Evolutionary conservation across 1,140 invertebrate species (phyloP).

Genomic region (Orussus abietinus): DNA sequence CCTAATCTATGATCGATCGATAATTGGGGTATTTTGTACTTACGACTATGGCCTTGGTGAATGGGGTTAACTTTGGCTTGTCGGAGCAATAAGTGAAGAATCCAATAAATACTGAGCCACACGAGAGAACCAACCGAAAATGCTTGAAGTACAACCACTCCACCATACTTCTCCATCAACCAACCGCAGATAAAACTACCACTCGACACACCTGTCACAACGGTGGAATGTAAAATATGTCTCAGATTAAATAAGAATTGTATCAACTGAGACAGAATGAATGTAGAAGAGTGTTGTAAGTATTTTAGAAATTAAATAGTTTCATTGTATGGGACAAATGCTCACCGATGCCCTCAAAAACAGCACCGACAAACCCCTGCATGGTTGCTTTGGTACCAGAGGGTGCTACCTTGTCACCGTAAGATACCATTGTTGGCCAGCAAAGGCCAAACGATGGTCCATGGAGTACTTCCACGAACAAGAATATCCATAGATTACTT

Average conservation of each 20-base stretch:
- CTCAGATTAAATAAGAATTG: neutral
- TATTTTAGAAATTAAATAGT: neutral
- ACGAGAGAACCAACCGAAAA: constrained; percentile 67
- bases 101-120: constrained; percentile 60
- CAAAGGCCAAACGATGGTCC: constrained; percentile 85
- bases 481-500: constrained; percentile 73
- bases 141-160: constrained; percentile 63
- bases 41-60: constrained; percentile 48
- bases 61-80: constrained; percentile 40
- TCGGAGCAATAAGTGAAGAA: constrained; percentile 54
- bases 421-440: constrained; percentile 85
- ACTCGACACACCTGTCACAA: constrained; percentile 60
- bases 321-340: too few species aligned
- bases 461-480: constrained; percentile 83
- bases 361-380: constrained; percentile 76
- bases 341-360: constrained; percentile 80
- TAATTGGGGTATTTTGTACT: too few species aligned
- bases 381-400: constrained; percentile 81
- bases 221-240: constrained; percentile 1
- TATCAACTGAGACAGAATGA: neutral
- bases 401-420: constrained; percentile 81
- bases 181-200: constrained; percentile 73
- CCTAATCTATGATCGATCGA: too few species aligned
- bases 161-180: constrained; percentile 60
- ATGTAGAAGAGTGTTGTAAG: constrained; percentile 1